Percentiles rank a stretch among this genome's conserved stretches.
These are phyloP conservation scores for Chaetodon trifascialis DNA, from an alignment of 2,113 vertebrate species.

Conservation along the genomic window DNA sequence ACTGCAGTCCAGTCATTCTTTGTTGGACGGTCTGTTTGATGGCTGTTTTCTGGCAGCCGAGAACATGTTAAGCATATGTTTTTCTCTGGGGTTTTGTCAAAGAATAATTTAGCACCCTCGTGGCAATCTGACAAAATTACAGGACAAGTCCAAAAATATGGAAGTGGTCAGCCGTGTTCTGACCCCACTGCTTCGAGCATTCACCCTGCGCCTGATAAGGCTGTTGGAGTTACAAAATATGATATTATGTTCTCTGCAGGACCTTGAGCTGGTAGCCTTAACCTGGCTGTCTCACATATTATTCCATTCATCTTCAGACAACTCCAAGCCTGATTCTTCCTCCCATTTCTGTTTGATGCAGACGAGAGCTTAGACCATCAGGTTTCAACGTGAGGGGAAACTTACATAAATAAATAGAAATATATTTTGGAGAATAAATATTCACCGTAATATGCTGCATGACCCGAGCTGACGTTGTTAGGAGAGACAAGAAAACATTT, in stretches of 20 bases:
- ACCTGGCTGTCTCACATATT: background rate
- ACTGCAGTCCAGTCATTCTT: background rate
- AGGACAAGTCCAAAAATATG: background rate
- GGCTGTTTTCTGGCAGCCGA: background rate
- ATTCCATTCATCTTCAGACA: background rate
- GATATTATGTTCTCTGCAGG: background rate
- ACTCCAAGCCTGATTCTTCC: background rate
- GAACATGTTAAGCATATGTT: background rate
- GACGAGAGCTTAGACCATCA: background rate
- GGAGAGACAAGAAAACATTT: conserved; percentile 3
- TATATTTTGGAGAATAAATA: background rate
- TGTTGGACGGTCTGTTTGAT: background rate
- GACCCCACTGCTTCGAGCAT: background rate
- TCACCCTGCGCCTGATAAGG: background rate
- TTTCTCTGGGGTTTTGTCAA: background rate
- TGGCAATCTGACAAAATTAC: background rate
- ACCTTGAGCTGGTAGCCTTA: background rate
- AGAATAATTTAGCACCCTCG: background rate
- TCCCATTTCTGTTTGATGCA: background rate
- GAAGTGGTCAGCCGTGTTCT: background rate
- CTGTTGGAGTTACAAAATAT: background rate
- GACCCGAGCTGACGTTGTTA: background rate
- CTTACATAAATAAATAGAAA: too few species aligned
- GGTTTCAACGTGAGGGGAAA: background rate
- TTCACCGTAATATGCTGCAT: too few species aligned